Base-by-base conservation (phyloP, 2,113 vertebrate species). In the Poeciliopsis occidentalis region DNA sequence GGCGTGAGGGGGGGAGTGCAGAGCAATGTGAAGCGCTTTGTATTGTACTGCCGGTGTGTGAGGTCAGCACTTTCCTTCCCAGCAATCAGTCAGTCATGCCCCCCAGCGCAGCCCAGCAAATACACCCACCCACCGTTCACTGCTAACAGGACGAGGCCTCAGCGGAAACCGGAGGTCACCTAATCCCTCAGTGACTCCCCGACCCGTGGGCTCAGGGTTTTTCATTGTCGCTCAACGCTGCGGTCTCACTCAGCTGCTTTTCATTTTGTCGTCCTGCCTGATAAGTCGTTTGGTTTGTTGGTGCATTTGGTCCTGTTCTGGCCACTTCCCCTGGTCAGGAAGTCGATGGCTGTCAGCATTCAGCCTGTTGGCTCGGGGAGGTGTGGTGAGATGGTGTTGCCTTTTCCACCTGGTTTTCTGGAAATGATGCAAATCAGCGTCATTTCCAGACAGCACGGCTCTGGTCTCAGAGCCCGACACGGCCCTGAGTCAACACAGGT, bases 121-220 rank as follows among this genome's bases (percentile, higher is more conserved):
- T 37, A 37, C 81, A 71, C 81, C 81, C 87, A 44, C 74, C 84
- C 87, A 34, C 70, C 83, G 77, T 54, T 76, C 72, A 57, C 75
- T 32, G 82, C 81, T 85, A 90, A 93, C 93, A 92, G 92, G 91
- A 93, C 88, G 71, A 88, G 82, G 81, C 79, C 67, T 41, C 81
- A 87, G 89, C 91, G 92, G 94, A 95, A 94, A 92, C 93, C 90
- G 92, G 94, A 94, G 93, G 92, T 91, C 92, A 87, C 85, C 89
- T 94, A 95, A 94, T 94, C 92, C 92, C 89, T 84, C 69, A 12
- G 78, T 92, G 91, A 92, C 91, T 92, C 92, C 85, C 88, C 82
- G 84, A 89, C 89, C 73, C 84, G 90, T 92, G 74, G 89, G 92
- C 90, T 95, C 92, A 92, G 91, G 91, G 81, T 81, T 94, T 94